Base-by-base conservation (phyloP, 2,888 invertebrate species). In the Danaus chrysippus region DNA sequence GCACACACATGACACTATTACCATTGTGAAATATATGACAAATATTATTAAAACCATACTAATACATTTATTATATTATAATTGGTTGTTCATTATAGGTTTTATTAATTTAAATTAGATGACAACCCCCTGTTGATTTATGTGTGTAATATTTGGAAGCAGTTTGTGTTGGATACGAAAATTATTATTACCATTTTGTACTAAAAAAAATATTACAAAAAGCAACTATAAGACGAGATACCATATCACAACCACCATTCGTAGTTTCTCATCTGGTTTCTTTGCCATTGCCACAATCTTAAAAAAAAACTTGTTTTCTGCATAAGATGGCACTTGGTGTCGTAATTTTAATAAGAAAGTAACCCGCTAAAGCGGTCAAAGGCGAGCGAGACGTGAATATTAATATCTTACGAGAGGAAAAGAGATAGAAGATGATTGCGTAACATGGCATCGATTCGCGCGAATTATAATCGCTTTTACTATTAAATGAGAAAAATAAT, bases 371-470 rank as follows among this genome's bases (percentile, higher is more conserved):
- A 10, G 49, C 59, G 65, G 63, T 55, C 63, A 65, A 61, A 63
- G 63, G 44, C 63, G 52, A 67, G 63, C 46, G 67, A 57, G 63
- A 65, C 49, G 42, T 42, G 56, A 41, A 53, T 57, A 65, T 44
- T 13, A 15, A 34, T 13, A 34, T 42, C n/a, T 42, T 19, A 15
- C 42, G n/a, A 12, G 68, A 52, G 60, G 12, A 62, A 70, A 9
- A 66, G 70, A 66, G 67, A 66, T 46, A 42, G 41, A 19, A 15
- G 43, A 10, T 34, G 19, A 61, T 71, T 71, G 71, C 71, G 63
- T 66, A 70, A 71, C 59, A 53, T 65, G 13, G 62, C 65, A 68
- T 69, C 66, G 69, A 67, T 65, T 67, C 64, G 62, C 59, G 66
- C 68, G 62, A 62, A 64, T 67, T 59, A 63, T 66, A 67, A 71